Percentiles rank a stretch among this genome's conserved stretches.
Conservation (phyloP, 2,113 vertebrate genomes). For the Dascyllus trimaculatus region DNA sequence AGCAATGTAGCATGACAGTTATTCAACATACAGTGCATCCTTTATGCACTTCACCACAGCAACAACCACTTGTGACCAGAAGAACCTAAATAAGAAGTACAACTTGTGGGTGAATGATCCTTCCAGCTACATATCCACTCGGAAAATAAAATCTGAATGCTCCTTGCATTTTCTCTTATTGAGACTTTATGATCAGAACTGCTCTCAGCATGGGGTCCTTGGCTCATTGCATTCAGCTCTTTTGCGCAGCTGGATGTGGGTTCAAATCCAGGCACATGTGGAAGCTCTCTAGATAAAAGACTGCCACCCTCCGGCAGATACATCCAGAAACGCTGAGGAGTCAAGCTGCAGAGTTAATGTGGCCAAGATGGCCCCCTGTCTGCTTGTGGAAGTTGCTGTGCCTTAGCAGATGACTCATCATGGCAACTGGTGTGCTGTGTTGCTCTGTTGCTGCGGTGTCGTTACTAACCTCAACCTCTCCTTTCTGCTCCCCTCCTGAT, state of each 20-base stretch:
- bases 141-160: not conserved
- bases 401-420: slow-evolving; percentile 60
- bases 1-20: too few relatives aligned
- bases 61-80: not conserved
- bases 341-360: slow-evolving; percentile 25
- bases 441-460: slow-evolving; percentile 41
- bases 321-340: slow-evolving; percentile 16
- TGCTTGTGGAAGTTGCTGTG: slow-evolving; percentile 44
- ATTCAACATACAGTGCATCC: not conserved
- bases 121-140: not conserved
- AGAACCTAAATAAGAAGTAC: too few relatives aligned
- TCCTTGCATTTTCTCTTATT: not conserved
- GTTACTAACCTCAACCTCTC: slow-evolving; percentile 40
- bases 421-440: slow-evolving; percentile 46
- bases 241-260: slow-evolving; percentile 19
- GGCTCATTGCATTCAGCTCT: not conserved
- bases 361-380: slow-evolving; percentile 49
- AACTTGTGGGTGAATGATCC: too few relatives aligned
- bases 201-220: not conserved
- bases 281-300: slow-evolving; percentile 11
- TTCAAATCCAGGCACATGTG: slow-evolving; percentile 1
- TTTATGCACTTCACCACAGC: not conserved
- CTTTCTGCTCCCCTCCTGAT: slow-evolving; percentile 3
- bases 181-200: not conserved
- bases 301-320: slow-evolving; percentile 26